These are phyloP conservation scores for Oreochromis niloticus DNA, from an alignment of 2,113 vertebrate species.

Conservation along the genomic window DNA sequence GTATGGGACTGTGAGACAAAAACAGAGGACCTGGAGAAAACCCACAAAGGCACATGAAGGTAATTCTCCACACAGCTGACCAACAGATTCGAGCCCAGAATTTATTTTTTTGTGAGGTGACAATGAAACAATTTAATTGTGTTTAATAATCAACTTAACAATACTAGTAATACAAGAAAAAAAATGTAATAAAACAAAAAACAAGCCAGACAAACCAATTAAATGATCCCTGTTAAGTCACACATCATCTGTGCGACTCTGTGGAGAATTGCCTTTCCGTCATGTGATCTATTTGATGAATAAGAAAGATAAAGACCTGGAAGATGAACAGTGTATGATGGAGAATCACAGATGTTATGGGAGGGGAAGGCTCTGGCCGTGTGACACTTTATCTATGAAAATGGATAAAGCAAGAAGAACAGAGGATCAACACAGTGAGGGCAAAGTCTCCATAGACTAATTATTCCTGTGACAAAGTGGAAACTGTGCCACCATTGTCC, in stretches of 20 bases:
- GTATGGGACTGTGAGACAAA: neutral
- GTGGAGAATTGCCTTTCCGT: neutral
- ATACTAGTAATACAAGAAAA: neutral
- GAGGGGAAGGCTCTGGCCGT: slow-evolving; percentile 29
- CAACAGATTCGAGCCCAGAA: neutral
- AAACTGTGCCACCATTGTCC: slow-evolving; percentile 58
- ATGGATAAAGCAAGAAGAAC: slow-evolving; percentile 57
- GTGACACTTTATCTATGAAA: slow-evolving; percentile 64
- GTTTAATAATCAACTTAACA: neutral
- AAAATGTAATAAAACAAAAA: neutral
- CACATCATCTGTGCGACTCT: neutral
- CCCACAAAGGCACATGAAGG: neutral
- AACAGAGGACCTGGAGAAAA: neutral
- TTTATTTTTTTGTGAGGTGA: neutral
- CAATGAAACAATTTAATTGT: neutral
- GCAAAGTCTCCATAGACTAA: slow-evolving; percentile 70
- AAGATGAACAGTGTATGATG: slow-evolving; percentile 50
- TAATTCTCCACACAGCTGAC: neutral
- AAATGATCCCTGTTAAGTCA: neutral
- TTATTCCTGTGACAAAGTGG: slow-evolving; percentile 71
- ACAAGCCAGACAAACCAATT: neutral
- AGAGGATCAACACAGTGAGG: slow-evolving; percentile 58
- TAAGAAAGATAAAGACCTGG: slow-evolving; percentile 37
- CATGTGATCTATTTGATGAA: slow-evolving; percentile 29
- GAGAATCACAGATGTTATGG: slow-evolving; percentile 62